Base-by-base conservation (phyloP, 2,888 invertebrate genomes). In the Acleris laterana region DNA sequence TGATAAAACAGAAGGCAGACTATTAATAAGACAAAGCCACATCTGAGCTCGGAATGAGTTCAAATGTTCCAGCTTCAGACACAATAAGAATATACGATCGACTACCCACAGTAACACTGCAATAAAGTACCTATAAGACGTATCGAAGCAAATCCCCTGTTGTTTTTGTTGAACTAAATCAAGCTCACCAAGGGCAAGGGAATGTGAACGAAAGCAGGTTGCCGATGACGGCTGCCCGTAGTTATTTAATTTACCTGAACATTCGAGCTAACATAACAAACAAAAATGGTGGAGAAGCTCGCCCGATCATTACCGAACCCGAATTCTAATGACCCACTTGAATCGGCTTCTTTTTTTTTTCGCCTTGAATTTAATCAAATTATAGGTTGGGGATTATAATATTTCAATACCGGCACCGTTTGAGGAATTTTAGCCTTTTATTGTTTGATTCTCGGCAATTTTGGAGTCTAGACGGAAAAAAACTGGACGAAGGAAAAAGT, bases 371-470 rank as follows among this genome's bases (percentile, higher is more conserved):
- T 91, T 93, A 89, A 93, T 92, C 89, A 93, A 93, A 93, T 93
- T 93, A 93, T 91, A 92, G 90, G 92, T 91, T 92, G 80, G 84
- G 82, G 84, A 87, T 92, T 92, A 89, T 91, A 93, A 92, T 91
- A 91, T 92, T 93, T 90, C 91, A 90, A 90, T 92, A 88, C 84
- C 85, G 87, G 86, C 90, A 89, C 83, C 86, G 89, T 87, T 90
- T 89, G 84, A 87, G 89, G 90, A 88, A 90, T 90, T 91, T 89
- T 78, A 81, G 75, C 83, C 87, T 92, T 90, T 92, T 91, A 84
- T 90, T 90, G 83, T 89, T 85, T 76, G 84, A 86, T 88, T 89
- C 79, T 73, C 80, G 75, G 81, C 87, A 89, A 91, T 92, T 91
- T 90, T 74, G 77, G 79, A 85, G 88, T 90, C 89, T 87, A 90